These are phyloP conservation scores for Heliconius ethilla DNA, from an alignment of 2,888 invertebrate genomes.

Conservation along the genomic window DNA sequence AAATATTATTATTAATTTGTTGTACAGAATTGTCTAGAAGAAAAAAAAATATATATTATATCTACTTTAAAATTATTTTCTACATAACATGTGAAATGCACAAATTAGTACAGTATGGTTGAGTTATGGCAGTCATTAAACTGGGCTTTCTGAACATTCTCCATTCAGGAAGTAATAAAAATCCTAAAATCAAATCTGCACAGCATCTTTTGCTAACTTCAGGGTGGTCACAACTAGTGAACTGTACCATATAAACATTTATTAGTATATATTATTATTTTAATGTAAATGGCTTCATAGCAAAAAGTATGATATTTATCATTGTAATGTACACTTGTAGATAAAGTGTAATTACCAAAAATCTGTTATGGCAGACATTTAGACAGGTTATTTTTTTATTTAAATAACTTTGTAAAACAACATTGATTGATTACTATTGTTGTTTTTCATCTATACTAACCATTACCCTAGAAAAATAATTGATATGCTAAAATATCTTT, in stretches of 20 bases:
- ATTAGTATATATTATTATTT: neutral
- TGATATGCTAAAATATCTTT: constrained; percentile 23
- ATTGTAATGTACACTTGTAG: neutral
- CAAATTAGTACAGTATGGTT: neutral
- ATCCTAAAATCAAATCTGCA: too few relatives aligned
- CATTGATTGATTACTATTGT: too few relatives aligned
- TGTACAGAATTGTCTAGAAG: neutral
- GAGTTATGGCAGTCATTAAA: too few relatives aligned
- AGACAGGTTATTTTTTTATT: neutral
- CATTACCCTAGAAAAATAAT: constrained; percentile 3
- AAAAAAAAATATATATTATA: neutral
- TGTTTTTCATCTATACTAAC: neutral
- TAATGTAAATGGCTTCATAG: neutral
- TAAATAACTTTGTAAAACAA: too few relatives aligned
- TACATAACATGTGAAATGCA: neutral
- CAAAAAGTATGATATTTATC: neutral
- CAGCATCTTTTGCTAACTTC: too few relatives aligned
- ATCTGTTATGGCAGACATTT: neutral
- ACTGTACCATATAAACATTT: neutral
- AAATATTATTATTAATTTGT: neutral
- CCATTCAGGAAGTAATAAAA: too few relatives aligned
- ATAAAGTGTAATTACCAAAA: neutral
- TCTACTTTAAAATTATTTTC: neutral
- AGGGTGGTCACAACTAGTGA: too few relatives aligned
- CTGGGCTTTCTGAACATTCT: too few relatives aligned